Evolutionary conservation across 1,140 invertebrate genomes (phyloP), one percentile per base, ranked within the genome.

Genomic region (Triops longicaudatus): DNA sequence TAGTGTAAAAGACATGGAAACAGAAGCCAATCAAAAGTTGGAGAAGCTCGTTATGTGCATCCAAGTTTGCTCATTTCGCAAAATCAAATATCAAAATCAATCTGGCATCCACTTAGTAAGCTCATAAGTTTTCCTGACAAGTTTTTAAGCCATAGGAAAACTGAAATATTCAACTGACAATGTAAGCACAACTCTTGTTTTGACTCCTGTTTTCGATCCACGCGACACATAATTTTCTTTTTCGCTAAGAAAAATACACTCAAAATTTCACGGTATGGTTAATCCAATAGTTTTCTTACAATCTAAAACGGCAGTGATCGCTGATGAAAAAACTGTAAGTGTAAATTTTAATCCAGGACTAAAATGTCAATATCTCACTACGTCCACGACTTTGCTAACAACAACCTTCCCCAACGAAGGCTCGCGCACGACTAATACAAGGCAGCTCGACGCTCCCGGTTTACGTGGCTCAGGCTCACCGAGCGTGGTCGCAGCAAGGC

Each of bases 11-110:
- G 14, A 63, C 50, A 14, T 63, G 17, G 50, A 63, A 22, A 63
- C 50, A 63, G 50, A 63, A 63, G 50, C 50, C 50, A 63, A 63
- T 63, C 50, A 63, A 22, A 63, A 63, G 50, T 63, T 63, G 50
- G 6, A 7, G 17, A 63, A 22, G 22, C 50, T 63, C 50, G 50
- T 63, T 63, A 63, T 10, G 22, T 63, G n/a, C 50, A n/a, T 17
- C 50, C 9, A 63, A 63, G 5, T 63, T 63, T 63, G 6, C 14
- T 17, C 14, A 12, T n/a, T 22, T n/a, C n/a, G 50, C 50, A 17
- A 63, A 63, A 63, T 14, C 10, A 37, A 37, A 37, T 9, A 22
- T 22, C 14, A 22, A 63, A 63, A 63, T 17, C 50, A 22, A 17
- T 63, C 17, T 6, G 14, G 50, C 14, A 17, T 22, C 14, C 4